phyloP scores from a whole-genome alignment of 2,888 invertebrate genomes.

The Norana najaformis region DNA sequence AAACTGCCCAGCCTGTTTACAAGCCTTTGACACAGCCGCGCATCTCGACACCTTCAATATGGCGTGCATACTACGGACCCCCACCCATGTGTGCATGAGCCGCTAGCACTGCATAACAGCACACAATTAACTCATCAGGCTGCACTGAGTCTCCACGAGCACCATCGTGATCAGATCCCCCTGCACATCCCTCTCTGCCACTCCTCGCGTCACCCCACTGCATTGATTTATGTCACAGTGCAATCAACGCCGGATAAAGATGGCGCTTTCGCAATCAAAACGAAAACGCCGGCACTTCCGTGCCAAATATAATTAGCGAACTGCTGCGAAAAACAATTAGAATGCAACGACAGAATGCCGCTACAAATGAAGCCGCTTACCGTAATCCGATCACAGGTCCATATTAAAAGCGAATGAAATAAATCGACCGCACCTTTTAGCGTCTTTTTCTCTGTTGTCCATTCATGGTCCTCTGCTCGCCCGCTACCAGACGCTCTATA shows the following conservation, averaged over 20 bases:
- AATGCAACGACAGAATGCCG: not conserved
- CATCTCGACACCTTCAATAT: not conserved
- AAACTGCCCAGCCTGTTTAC: too few species aligned
- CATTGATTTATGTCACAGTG: not conserved
- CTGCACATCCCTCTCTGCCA: not conserved
- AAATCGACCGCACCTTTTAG: not conserved
- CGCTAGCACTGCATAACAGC: not conserved
- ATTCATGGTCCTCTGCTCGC: not conserved
- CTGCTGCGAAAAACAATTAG: not conserved
- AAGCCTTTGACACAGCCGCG: not conserved
- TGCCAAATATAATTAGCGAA: not conserved
- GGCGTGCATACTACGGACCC: not conserved
- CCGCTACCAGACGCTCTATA: not conserved
- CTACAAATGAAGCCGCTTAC: not conserved
- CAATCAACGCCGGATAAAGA: not conserved
- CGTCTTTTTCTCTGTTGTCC: not conserved
- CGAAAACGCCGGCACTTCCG: not conserved
- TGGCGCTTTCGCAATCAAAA: conserved; percentile 7
- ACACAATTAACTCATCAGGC: not conserved
- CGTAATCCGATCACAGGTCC: not conserved
- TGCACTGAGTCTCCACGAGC: not conserved
- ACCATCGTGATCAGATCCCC: not conserved
- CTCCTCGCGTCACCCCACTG: not conserved
- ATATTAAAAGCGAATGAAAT: conserved; percentile 5
- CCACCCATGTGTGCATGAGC: not conserved